phyloP scores from a whole-genome alignment of 1,140 invertebrate species.

The Pararge aegeria region DNA sequence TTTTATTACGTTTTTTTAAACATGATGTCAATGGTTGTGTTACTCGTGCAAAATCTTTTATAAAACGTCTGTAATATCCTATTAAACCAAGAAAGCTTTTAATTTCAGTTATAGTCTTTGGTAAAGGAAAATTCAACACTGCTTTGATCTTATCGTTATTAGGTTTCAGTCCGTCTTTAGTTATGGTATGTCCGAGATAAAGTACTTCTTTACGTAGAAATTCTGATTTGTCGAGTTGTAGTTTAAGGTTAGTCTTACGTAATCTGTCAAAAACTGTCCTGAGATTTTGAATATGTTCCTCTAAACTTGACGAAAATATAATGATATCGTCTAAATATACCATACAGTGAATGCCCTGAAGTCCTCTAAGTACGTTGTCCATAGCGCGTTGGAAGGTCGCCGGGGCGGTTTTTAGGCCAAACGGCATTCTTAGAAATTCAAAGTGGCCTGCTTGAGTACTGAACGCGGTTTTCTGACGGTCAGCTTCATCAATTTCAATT shows the following conservation, averaged over 20 bases:
- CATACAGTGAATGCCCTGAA: neutral
- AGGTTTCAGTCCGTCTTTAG: neutral
- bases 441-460: constrained; percentile 51
- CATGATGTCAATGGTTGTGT: constrained; percentile 1
- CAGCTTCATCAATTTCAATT: constrained; percentile 54
- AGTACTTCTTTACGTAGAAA: neutral
- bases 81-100: constrained; percentile 7
- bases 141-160: constrained; percentile 4
- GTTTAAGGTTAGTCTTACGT: neutral
- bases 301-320: constrained; percentile 17
- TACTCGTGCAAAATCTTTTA: neutral
- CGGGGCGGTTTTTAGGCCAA: constrained; percentile 2
- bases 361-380: constrained; percentile 20
- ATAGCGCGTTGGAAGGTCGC: constrained; percentile 25
- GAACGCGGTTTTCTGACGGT: constrained; percentile 75
- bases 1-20: constrained; percentile 1
- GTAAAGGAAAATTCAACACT: constrained; percentile 1
- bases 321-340: constrained; percentile 43
- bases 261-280: neutral
- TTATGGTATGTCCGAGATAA: constrained; percentile 5
- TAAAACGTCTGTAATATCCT: constrained; percentile 7
- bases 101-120: neutral
- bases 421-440: constrained; percentile 37
- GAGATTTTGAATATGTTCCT: neutral
- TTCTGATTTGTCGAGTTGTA: constrained; percentile 6